Conservation (phyloP, 1,140 invertebrate genomes). For the Gonioctena quinquepunctata region DNA sequence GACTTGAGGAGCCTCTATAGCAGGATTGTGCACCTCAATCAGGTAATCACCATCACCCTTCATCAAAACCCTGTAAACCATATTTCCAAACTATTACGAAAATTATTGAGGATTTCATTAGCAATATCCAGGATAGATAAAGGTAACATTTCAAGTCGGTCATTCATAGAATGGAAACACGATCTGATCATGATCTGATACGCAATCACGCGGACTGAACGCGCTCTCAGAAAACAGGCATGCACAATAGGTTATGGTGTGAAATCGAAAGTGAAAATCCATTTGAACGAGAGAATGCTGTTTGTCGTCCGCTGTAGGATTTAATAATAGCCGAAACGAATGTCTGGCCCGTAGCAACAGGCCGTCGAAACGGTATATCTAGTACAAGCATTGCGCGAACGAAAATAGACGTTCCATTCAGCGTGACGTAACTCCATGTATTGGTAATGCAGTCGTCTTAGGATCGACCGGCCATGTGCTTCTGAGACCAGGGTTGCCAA, state of each 20-base stretch:
- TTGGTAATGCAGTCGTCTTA: background rate
- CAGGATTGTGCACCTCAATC: too few species aligned
- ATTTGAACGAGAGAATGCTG: background rate
- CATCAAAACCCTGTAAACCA: too few species aligned
- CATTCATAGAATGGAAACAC: too few species aligned
- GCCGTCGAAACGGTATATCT: background rate
- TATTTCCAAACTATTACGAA: too few species aligned
- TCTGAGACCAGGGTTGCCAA: background rate
- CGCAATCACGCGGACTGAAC: too few species aligned
- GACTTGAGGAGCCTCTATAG: too few species aligned
- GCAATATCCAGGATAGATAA: too few species aligned
- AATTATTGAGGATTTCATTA: too few species aligned
- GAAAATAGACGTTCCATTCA: background rate
- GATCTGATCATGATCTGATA: too few species aligned
- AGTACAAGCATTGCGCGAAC: background rate
- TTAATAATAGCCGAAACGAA: background rate
- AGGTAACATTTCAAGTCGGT: too few species aligned
- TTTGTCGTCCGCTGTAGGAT: background rate
- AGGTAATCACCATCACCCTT: too few species aligned
- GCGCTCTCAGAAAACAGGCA: background rate
- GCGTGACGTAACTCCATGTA: background rate
- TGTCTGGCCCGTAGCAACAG: conserved; percentile 4
- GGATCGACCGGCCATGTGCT: background rate
- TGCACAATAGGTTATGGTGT: too few species aligned
- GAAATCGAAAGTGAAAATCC: background rate